These are phyloP conservation scores for Thomomys bottae DNA, from an alignment of 2,113 vertebrate species.

Conservation along the genomic window DNA sequence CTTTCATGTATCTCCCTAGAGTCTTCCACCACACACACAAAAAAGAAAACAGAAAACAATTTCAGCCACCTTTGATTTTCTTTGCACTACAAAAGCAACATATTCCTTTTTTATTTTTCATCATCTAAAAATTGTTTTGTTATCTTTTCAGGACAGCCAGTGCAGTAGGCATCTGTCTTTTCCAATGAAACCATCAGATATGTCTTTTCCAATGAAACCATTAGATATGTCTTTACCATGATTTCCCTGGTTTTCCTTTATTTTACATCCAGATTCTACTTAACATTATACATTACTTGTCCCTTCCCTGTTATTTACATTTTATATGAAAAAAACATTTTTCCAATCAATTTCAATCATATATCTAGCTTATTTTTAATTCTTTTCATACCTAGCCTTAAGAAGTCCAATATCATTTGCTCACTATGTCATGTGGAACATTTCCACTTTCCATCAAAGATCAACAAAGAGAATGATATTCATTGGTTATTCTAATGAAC, in stretches of 20 bases:
- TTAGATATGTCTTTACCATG: neutral
- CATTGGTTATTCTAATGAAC: neutral
- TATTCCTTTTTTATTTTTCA: constrained; percentile 18
- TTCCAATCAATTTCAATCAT: constrained; percentile 56
- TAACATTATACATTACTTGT: constrained; percentile 63
- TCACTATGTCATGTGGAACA: neutral
- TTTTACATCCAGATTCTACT: constrained; percentile 61
- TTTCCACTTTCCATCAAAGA: neutral
- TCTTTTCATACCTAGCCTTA: constrained; percentile 26
- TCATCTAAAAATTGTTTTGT: neutral
- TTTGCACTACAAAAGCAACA: constrained; percentile 4
- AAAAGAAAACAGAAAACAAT: neutral
- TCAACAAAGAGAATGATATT: neutral
- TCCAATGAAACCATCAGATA: neutral
- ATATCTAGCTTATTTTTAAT: constrained; percentile 66
- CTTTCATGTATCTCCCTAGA: neutral
- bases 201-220: neutral
- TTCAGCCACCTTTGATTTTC: neutral
- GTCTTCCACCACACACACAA: neutral
- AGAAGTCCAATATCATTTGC: constrained; percentile 50
- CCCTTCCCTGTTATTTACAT: constrained; percentile 56
- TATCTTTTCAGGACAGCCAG: neutral
- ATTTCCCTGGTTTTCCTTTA: constrained; percentile 62
- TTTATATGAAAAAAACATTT: no score
- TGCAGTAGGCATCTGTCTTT: neutral